phyloP scores from a whole-genome alignment of 2,888 invertebrate species.

The Ennomos quercinarius region DNA sequence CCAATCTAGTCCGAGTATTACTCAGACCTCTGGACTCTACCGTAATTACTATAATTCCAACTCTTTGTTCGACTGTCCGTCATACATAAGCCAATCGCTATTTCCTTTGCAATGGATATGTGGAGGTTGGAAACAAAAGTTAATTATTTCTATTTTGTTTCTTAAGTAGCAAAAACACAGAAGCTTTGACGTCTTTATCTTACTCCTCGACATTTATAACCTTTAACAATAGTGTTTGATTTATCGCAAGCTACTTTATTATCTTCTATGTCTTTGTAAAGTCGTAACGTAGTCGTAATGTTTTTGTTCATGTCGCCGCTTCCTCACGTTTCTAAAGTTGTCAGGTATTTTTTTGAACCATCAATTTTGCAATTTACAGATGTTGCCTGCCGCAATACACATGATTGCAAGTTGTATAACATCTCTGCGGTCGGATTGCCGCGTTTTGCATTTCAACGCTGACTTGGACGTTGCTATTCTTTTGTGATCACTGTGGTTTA shows the following conservation, averaged over 20 bases:
- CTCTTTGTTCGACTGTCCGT: constrained; percentile 62
- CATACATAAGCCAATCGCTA: constrained; percentile 49
- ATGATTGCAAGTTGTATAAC: constrained; percentile 70
- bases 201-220: constrained; percentile 52
- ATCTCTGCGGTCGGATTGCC: constrained; percentile 56
- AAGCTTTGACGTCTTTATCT: constrained; percentile 1
- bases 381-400: constrained; percentile 56
- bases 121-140: constrained; percentile 30
- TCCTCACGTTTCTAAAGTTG: constrained; percentile 32
- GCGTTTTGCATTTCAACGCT: constrained; percentile 56
- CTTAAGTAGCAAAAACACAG: constrained; percentile 2
- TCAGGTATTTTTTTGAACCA: constrained; percentile 46
- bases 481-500: constrained; percentile 59
- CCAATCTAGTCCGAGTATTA: constrained; percentile 52
- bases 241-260: constrained; percentile 14
- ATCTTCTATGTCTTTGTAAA: constrained; percentile 35
- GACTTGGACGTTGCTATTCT: constrained; percentile 47
- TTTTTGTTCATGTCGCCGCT: constrained; percentile 25
- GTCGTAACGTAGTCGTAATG: constrained; percentile 10
- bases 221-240: constrained; percentile 42
- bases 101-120: constrained; percentile 27
- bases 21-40: constrained; percentile 44
- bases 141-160: constrained; percentile 2
- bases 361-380: constrained; percentile 57
- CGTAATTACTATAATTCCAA: constrained; percentile 61